phyloP scores from a whole-genome alignment of 2,113 vertebrate genomes.

The Aythya baeri region DNA sequence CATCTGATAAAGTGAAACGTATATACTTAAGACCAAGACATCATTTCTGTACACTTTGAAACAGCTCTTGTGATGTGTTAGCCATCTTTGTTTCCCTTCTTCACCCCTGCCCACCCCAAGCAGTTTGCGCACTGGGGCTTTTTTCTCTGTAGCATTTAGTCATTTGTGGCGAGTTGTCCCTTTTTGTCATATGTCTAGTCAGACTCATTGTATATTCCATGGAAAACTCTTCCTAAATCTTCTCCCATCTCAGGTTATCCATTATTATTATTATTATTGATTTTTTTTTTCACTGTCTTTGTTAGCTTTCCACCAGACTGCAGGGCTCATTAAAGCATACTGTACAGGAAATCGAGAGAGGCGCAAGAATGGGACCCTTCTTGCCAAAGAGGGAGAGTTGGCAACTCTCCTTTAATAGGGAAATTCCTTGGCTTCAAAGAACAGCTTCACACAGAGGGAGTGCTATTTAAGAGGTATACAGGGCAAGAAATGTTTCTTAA shows the following conservation, averaged over 20 bases:
- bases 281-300: background rate
- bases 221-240: slow-evolving; percentile 40
- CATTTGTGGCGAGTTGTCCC: background rate
- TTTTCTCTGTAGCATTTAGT: background rate
- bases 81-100: background rate
- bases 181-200: background rate
- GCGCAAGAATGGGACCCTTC: slow-evolving; percentile 18
- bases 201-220: background rate
- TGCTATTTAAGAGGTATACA: background rate
- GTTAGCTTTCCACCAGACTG: slow-evolving; percentile 31
- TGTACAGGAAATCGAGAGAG: slow-evolving; percentile 25
- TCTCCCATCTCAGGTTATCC: background rate
- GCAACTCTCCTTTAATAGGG: background rate
- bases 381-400: slow-evolving; percentile 13
- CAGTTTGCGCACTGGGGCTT: background rate
- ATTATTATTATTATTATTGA: background rate
- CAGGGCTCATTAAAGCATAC: slow-evolving; percentile 25
- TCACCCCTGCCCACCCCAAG: background rate
- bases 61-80: background rate
- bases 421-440: slow-evolving; percentile 33
- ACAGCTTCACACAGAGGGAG: background rate
- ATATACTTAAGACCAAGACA: background rate
- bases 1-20: background rate
- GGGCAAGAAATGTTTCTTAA: background rate
- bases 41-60: background rate